Base-by-base conservation (phyloP, 1,140 invertebrate species). In the Melitaea cinxia region DNA sequence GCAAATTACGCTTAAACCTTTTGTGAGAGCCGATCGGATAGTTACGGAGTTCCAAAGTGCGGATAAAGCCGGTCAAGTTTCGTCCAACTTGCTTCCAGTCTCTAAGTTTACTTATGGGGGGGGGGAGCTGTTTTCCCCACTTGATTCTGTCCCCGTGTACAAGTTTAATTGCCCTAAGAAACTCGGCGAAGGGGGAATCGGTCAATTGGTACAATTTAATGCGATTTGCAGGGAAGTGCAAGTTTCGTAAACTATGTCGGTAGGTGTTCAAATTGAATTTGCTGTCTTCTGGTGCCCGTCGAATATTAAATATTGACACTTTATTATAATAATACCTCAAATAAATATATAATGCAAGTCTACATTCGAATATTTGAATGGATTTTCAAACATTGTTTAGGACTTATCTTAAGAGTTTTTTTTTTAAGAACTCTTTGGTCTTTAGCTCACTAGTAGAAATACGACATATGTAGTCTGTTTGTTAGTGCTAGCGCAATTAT, bases 151-250 rank as follows among this genome's bases (percentile, higher is more conserved):
- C 63, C 58, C 52, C 68, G 56, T 68, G 72, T 62, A 68, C 67
- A 82, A 82, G 72, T 83, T 81, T 79, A 81, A 81, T 81, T 83
- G 78, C 75, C 75, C 68, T 52, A 77, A 75, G 73, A 73, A 77
- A 75, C 72, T 74, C 60, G 59, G 61, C 65, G 66, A 70, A 57
- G 70, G 72, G 70, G 62, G 62, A 50, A 60, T 47, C 30, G 73
- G 77, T 77, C 77, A 76, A 81, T 83, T 77, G 78, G 75, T 78
- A 79, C 80, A 73, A 81, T 76, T 80, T 83, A 72, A 79, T 73
- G 70, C 71, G 71, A 78, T 80, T 80, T 78, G 77, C 42, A 65
- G 68, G 53, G 15, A 67, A 57, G 60, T 71, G 62, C 65, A 68
- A 73, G 67, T 73, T 68, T 35, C 53, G 10, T 17, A 6, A 54